A percentile compares a stretch with the other conserved stretches of the same genome.
phyloP scores from a whole-genome alignment of 2,113 vertebrate genomes.

The Micromys minutus region DNA sequence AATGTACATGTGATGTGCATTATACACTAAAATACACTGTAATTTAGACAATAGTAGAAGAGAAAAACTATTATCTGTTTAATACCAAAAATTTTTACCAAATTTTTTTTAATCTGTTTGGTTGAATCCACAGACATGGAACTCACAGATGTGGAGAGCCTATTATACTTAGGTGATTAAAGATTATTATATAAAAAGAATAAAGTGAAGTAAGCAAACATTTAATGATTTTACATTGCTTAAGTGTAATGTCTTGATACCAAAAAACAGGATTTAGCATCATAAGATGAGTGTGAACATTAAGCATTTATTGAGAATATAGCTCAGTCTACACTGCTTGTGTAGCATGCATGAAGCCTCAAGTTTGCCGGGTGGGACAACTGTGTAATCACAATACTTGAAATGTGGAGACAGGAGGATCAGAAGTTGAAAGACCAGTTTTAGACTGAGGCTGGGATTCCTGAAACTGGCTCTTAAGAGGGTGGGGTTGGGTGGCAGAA shows the following conservation, averaged over 20 bases:
- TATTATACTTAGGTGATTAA: not conserved
- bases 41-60: not conserved
- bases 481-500: not conserved
- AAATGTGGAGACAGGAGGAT: not conserved
- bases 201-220: slow-evolving; percentile 47
- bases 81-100: not conserved
- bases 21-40: not conserved
- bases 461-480: not conserved
- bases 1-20: not conserved
- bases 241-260: slow-evolving; percentile 36
- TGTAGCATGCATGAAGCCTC: not conserved
- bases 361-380: not conserved
- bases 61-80: not conserved
- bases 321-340: not conserved
- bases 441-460: not conserved
- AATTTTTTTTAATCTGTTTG: slow-evolving; percentile 10
- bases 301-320: not conserved
- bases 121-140: not conserved
- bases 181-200: slow-evolving; percentile 42
- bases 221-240: slow-evolving; percentile 51
- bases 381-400: not conserved
- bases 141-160: not conserved
- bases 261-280: not conserved
- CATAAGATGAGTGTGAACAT: slow-evolving; percentile 25
- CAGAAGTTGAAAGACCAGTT: not conserved